Percentiles rank a stretch among this genome's conserved stretches.
Evolutionary conservation across 2,888 invertebrate genomes (phyloP).

Genomic region (Lamellibrachia satsuma): DNA sequence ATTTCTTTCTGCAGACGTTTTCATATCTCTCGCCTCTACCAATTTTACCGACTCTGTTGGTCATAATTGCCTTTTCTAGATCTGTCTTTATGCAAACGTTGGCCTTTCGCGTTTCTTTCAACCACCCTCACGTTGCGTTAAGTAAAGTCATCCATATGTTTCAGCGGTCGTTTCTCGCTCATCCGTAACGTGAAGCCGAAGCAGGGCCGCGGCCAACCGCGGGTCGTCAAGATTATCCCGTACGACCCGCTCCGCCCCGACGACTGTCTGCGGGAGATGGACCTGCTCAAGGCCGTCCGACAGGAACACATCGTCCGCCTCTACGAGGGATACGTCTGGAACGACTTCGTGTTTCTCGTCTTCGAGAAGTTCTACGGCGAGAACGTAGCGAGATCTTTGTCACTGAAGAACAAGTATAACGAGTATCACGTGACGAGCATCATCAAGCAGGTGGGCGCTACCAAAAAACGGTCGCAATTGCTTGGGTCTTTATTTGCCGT

Average conservation of each 20-base stretch:
- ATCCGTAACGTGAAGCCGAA: conserved; percentile 66
- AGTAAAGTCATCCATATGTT: conserved; percentile 1
- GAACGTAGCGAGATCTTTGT: conserved; percentile 87
- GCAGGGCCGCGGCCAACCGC: conserved; percentile 73
- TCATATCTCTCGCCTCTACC: too few relatives aligned
- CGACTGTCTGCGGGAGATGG: conserved; percentile 80
- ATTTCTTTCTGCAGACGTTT: too few relatives aligned
- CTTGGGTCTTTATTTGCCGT: not conserved
- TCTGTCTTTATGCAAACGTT: not conserved
- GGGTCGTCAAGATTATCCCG: conserved; percentile 81
- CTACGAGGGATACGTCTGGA: conserved; percentile 66
- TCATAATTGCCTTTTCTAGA: not conserved
- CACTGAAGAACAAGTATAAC: conserved; percentile 87
- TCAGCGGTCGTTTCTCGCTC: conserved; percentile 84
- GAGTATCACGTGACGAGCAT: conserved; percentile 91
- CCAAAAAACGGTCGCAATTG: not conserved
- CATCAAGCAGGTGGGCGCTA: conserved; percentile 76
- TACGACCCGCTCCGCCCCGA: conserved; percentile 61
- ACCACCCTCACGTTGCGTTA: too few relatives aligned
- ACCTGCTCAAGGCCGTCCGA: conserved; percentile 72
- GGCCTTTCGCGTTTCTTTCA: too few relatives aligned
- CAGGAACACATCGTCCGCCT: conserved; percentile 84
- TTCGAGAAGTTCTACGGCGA: conserved; percentile 79
- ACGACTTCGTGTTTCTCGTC: conserved; percentile 63
- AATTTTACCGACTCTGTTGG: not conserved